phyloP scores from a whole-genome alignment of 2,797 vertebrate species.

The Typhlichthys eigenmanni region DNA sequence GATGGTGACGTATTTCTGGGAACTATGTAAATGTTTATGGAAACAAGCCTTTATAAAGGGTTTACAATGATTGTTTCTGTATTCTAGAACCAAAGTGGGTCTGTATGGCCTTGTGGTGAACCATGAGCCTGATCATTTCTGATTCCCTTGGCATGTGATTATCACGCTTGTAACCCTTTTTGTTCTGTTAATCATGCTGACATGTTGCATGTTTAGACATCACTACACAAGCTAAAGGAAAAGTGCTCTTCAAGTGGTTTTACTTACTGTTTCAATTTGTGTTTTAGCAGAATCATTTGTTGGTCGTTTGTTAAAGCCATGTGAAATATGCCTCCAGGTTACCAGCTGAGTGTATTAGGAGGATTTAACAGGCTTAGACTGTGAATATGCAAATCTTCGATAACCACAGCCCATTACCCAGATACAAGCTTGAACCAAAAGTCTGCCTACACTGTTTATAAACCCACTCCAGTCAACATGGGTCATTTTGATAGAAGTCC shows the following conservation, averaged over 20 bases:
- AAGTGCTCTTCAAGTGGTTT: constrained; percentile 16
- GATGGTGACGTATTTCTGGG: constrained; percentile 5
- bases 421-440: constrained; percentile 55
- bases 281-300: constrained; percentile 23
- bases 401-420: constrained; percentile 70
- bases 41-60: constrained; percentile 15
- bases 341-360: constrained; percentile 59
- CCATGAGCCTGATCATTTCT: constrained; percentile 30
- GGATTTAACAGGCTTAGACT: constrained; percentile 56
- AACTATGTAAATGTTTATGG: constrained; percentile 26
- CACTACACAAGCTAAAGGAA: not conserved
- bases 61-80: constrained; percentile 15
- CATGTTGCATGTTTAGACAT: constrained; percentile 26
- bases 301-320: constrained; percentile 23
- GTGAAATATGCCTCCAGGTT: constrained; percentile 40
- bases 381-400: constrained; percentile 64
- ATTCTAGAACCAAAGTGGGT: constrained; percentile 4
- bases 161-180: constrained; percentile 37
- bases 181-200: constrained; percentile 21
- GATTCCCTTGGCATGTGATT: constrained; percentile 36
- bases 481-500: constrained; percentile 52
- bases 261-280: constrained; percentile 12
- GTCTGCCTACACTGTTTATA: constrained; percentile 66
- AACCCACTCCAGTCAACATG: constrained; percentile 60
- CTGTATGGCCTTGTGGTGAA: constrained; percentile 17